These are phyloP conservation scores for Parazoanthus swiftii DNA, from an alignment of 92 coral and sea anemone genomes.

Conservation along the genomic window DNA sequence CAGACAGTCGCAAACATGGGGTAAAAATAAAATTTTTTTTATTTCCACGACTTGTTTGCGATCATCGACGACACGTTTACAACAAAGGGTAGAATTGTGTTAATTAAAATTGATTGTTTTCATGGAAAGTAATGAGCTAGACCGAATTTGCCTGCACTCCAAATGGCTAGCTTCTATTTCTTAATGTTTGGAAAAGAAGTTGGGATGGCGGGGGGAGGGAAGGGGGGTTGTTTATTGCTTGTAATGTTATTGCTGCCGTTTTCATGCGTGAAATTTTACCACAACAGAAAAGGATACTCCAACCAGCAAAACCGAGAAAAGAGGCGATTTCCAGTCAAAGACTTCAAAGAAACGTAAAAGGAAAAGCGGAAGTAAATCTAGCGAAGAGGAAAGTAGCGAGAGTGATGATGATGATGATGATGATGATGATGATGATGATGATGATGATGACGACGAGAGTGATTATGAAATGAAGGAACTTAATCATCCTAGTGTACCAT, in stretches of 20 bases:
- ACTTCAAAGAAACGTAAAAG: not conserved
- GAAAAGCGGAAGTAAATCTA: not conserved
- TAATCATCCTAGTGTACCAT: conserved; percentile 22
- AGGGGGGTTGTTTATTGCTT: too few relatives aligned
- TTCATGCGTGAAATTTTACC: not conserved
- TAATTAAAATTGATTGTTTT: too few relatives aligned
- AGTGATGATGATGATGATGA: conserved; percentile 45
- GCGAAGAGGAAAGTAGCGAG: not conserved
- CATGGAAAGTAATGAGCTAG: too few relatives aligned
- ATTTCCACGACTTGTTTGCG: too few relatives aligned
- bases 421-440: conserved; percentile 53
- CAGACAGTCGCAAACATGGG: too few relatives aligned
- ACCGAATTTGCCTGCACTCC: too few relatives aligned
- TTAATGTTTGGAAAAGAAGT: too few relatives aligned
- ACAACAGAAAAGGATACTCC: conserved; percentile 4
- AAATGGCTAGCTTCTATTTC: too few relatives aligned
- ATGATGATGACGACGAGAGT: conserved; percentile 62
- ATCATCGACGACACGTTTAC: too few relatives aligned
- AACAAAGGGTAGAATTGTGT: too few relatives aligned
- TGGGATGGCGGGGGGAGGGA: too few relatives aligned
- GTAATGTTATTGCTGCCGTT: not conserved
- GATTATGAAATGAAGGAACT: conserved; percentile 73
- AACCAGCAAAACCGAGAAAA: not conserved
- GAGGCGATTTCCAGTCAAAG: not conserved
- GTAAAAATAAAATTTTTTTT: too few relatives aligned